Evolutionary conservation across 2,888 invertebrate genomes (phyloP), one percentile per base, ranked within the genome.

Genomic region (Macrosoma leucophasiata): DNA sequence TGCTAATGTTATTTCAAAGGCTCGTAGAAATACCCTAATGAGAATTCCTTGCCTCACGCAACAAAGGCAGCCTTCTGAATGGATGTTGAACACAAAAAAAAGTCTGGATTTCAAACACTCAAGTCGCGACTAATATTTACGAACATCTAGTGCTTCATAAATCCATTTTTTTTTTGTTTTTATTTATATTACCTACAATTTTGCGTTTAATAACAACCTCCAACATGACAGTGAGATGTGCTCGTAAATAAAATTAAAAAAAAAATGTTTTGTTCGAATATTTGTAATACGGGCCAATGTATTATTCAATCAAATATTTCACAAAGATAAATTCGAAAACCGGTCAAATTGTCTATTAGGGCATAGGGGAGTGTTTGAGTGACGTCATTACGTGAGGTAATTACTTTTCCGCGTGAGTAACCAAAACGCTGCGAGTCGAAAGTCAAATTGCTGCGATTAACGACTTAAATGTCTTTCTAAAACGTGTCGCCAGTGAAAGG

Each of bases 381-480:
- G 79, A 77, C 70, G 73, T 76, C 81, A 78, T 84, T 82, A 78
- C 62, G 69, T 62, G 63, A 62, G 68, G 78, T 79, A 81, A 84
- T 82, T 81, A 74, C 79, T 78, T 84, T 84, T 81, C 76, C 81
- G 73, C 79, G 62, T 75, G 78, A 65, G 66, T 72, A 79, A 71
- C 73, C 81, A 62, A 58, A 52, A 44, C 50, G 58, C 52, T 44
- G 59, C 50, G 56, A 63, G 57, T 59, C 61, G 62, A 71, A 76
- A 77, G 76, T 76, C 76, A 72, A 77, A 81, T 77, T 71, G 70
- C 59, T 43, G 60, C 77, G 69, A 81, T 81, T 76, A 75, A 73
- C 71, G 65, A 75, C 72, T 70, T 75, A 69, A 78, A 82, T 78
- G 74, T 73, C 70, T 77, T 79, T 78, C 59, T 56, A 50, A 66